phyloP scores from a whole-genome alignment of 2,113 vertebrate species.

The Leptosomus discolor region DNA sequence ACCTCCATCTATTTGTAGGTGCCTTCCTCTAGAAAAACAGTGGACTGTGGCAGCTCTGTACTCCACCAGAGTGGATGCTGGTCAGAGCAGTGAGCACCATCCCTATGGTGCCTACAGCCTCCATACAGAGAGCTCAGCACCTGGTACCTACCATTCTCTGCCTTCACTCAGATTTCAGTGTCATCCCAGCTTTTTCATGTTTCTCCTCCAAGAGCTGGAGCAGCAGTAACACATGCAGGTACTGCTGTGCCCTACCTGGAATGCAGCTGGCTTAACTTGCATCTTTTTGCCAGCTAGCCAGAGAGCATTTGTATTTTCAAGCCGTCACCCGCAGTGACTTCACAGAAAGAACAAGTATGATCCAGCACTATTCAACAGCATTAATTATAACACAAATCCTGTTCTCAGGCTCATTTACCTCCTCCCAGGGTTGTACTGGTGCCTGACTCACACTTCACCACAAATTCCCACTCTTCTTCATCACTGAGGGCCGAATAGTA shows the following conservation, averaged over 20 bases:
- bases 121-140: neutral
- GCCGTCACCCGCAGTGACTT: neutral
- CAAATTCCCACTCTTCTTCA: neutral
- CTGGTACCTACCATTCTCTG: neutral
- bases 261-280: neutral
- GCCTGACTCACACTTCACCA: neutral
- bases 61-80: neutral
- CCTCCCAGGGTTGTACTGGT: neutral
- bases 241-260: neutral
- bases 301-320: neutral
- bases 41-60: neutral
- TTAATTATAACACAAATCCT: conserved; percentile 12
- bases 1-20: neutral
- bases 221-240: neutral
- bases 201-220: neutral
- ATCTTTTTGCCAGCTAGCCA: neutral
- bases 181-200: accelerated
- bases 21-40: neutral
- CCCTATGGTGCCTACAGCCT: neutral
- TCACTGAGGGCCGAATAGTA: neutral
- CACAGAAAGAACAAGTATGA: neutral
- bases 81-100: accelerated
- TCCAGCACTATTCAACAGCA: neutral
- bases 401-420: neutral
- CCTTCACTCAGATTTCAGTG: neutral